Evolutionary conservation across 1,140 invertebrate genomes (phyloP), one percentile per base, ranked within the genome.

Genomic region (Zaprionus vittiger): DNA sequence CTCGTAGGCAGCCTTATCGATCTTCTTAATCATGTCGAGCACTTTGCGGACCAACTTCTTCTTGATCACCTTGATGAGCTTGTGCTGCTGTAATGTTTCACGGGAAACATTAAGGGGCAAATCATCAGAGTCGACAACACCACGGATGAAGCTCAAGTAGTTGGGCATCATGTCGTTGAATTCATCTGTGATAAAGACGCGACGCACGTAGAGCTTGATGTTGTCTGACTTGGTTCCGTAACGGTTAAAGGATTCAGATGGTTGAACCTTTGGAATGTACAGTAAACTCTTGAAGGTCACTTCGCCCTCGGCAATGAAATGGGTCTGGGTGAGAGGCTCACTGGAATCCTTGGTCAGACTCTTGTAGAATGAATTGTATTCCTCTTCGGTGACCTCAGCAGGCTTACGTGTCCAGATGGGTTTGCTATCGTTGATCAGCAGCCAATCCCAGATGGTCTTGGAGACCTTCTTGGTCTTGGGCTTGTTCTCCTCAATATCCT

Each of bases 161-260:
- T 98, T 99, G 59, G 99, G 99, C 96, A 99, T 98, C 96, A 99
- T 98, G 91, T 99, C 99, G 91, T 98, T 98, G 94, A 99, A 99
- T 94, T 99, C 98, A 87, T 99, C 99, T 15, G 99, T 99, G 93
- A 99, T 99, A 93, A 99, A 99, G 15, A 99, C 99, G 70, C 99
- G 94, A 77, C 99, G 95, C 14, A 99, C 99, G 92, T 98, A 99
- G 38, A 99, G 94, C 94, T 99, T 99, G 82, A 99, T 99, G 92
- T 98, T 97, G 92, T 99, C 98, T 2, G 96, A 96, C 79, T 97
- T 97, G 69, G 98, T 97, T 72, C 98, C 99, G 91, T 99, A 99
- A 91, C 96, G 96, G 93, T 98, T 98, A 94, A 99, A 99, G 75
- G 96, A 96, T 92, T 99, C 98, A n/a, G 95, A 94, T 2, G 98